Evolutionary conservation across 2,113 vertebrate species (phyloP).

Genomic region (Misgurnus anguillicaudatus): DNA sequence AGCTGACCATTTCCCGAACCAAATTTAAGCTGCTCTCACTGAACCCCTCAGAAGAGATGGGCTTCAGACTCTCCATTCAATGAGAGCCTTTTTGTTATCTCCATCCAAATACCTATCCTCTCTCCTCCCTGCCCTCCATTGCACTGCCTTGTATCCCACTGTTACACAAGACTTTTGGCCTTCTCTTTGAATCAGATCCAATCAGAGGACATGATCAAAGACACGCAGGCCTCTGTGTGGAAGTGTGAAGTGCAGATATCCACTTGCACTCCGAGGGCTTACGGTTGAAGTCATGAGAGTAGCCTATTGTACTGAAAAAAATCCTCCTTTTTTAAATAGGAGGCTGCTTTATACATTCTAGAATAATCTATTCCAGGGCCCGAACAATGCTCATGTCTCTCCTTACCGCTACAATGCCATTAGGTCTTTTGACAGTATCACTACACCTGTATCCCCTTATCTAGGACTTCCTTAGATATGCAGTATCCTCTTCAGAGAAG

Average conservation of each 20-base stretch:
- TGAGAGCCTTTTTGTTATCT: conserved; percentile 20
- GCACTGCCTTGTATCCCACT: not conserved
- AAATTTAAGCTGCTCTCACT: not conserved
- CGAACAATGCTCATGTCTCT: conserved; percentile 39
- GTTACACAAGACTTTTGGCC: not conserved
- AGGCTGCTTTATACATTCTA: conserved; percentile 21
- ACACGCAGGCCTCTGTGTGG: conserved; percentile 8
- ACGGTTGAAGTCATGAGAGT: conserved; percentile 12
- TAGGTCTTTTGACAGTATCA: conserved; percentile 45
- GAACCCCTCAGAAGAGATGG: not conserved
- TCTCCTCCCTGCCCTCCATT: not conserved
- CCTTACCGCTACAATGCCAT: conserved; percentile 36
- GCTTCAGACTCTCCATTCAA: conserved; percentile 2
- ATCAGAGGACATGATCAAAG: conserved; percentile 40
- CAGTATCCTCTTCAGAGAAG: conserved; percentile 36
- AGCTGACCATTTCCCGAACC: conserved; percentile 14
- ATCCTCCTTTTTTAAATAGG: conserved; percentile 24
- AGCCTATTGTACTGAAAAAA: conserved; percentile 14
- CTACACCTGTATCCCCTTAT: conserved; percentile 44
- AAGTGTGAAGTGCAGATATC: conserved; percentile 37
- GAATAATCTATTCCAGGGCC: conserved; percentile 41
- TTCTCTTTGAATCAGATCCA: conserved; percentile 27
- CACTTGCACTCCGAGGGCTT: conserved; percentile 5
- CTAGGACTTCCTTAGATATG: conserved; percentile 43
- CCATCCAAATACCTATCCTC: conserved; percentile 25